Evolutionary conservation across 2,888 invertebrate genomes (phyloP), one percentile per base, ranked within the genome.

Genomic region (Platerodrilus igneus): DNA sequence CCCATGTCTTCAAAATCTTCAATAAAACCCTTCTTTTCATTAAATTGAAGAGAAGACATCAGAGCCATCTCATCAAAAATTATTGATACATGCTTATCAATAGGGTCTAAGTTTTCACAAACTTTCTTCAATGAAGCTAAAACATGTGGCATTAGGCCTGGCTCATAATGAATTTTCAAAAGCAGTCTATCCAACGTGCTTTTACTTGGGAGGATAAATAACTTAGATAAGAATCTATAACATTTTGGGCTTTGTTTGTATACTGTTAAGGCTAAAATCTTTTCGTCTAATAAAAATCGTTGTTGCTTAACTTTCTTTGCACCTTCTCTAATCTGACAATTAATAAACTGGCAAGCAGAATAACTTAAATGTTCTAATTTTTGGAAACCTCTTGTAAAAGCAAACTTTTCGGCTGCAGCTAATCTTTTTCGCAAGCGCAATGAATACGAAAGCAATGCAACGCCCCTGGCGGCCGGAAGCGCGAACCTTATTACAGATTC

Each of bases 1-100:
- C 26, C 26, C 26, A 26, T 6, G 26, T 26, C 26, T 26, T 26
- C 26, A 26, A 26, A 26, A 14, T 14, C 26, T 26, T 26, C 26
- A 26, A 26, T 26, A 14, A 13, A 26, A 14, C 26, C 26, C 8
- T 13, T 13, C 14, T 14, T 26, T 26, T 26, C 13, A 26, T 26
- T 26, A 26, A 26, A 26, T 13, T 26, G 11, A 5, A 26, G 13
- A 13, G 26, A 26, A 13, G 26, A 14, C 26, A 26, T 26, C 11
- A 26, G 11, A 26, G 26, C 26, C 26, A 7, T 26, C 14, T 26
- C 26, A 26, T 26, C 26, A 14, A 26, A 26, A 13, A 26, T 13
- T 13, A 26, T 14, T 13, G 26, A 11, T 13, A 26, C 26, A 26
- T 26, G 14, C 14, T 26, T 26, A 14, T 26, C 26, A 26, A 14